A percentile compares a stretch with the other conserved stretches of the same genome.
Evolutionary conservation across 2,888 invertebrate genomes (phyloP).

Genomic region (Eumacrocentrus americanus): DNA sequence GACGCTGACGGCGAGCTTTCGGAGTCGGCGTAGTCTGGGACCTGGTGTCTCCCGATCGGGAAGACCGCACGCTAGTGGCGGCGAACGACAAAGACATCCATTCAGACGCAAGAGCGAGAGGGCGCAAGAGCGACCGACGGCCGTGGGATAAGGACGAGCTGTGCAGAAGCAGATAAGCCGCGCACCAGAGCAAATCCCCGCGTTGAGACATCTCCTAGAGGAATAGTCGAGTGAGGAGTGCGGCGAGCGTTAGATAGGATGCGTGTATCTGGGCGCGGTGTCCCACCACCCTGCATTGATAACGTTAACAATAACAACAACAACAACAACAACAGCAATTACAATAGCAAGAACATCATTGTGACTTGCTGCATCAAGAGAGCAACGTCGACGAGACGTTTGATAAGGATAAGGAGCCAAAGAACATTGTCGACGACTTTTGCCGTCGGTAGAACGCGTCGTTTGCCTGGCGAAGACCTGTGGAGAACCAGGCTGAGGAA

Average conservation of each 20-base stretch:
- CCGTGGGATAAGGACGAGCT: conserved; percentile 7
- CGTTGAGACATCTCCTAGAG: background rate
- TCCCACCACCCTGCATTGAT: conserved; percentile 49
- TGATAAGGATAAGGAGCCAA: no score
- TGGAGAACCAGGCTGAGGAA: no score
- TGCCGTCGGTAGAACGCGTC: background rate
- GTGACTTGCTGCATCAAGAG: background rate
- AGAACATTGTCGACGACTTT: no score
- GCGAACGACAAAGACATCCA: conserved; percentile 30
- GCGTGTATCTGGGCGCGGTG: conserved; percentile 61
- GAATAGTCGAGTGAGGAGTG: conserved; percentile 48
- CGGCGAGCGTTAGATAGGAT: conserved; percentile 59
- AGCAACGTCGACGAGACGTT: no score
- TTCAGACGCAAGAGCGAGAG: conserved; percentile 17
- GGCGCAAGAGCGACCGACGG: conserved; percentile 9
- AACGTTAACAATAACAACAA: conserved; percentile 36
- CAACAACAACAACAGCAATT: conserved; percentile 6
- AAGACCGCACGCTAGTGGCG: conserved; percentile 25
- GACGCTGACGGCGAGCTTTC: conserved; percentile 42
- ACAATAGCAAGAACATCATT: background rate
- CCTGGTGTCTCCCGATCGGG: conserved; percentile 53
- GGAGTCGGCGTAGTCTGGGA: conserved; percentile 57
- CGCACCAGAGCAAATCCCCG: conserved; percentile 9
- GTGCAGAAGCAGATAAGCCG: conserved; percentile 19
- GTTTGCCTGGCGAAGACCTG: background rate